These are phyloP conservation scores for Ochropleura leucogaster DNA, from an alignment of 2,888 invertebrate genomes.

Conservation along the genomic window DNA sequence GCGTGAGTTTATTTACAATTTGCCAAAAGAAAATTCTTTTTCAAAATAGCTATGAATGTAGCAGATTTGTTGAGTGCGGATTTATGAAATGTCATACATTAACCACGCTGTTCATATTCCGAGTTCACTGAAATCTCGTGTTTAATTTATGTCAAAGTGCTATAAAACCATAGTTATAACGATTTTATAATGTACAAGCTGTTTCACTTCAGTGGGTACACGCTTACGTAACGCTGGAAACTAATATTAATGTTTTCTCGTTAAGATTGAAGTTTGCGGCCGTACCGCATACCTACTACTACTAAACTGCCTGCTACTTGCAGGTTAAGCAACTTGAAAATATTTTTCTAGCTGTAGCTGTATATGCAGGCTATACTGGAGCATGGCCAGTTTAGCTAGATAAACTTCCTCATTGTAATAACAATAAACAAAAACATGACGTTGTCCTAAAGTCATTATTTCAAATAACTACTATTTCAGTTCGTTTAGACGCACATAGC, in stretches of 20 bases:
- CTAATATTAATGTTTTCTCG: background rate
- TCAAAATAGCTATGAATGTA: background rate
- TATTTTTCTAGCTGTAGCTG: background rate
- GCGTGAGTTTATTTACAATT: background rate
- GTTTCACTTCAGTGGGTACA: background rate
- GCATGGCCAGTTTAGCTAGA: background rate
- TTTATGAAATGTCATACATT: conserved; percentile 11
- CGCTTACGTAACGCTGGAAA: background rate
- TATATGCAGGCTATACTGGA: background rate
- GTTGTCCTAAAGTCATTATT: background rate
- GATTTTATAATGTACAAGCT: conserved; percentile 6
- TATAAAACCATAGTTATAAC: conserved; percentile 15
- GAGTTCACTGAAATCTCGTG: background rate
- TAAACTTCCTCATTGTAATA: background rate
- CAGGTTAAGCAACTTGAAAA: background rate
- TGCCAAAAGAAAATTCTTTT: background rate
- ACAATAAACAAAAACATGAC: background rate
- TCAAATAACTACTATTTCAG: background rate
- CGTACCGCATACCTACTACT: too few species aligned
- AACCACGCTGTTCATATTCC: conserved; percentile 22
- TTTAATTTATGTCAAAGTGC: conserved; percentile 19
- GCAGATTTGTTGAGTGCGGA: background rate
- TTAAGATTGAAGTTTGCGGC: background rate
- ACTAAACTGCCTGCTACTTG: too few species aligned
- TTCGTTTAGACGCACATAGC: too few species aligned